Evolutionary conservation across 1,140 invertebrate species (phyloP).

Genomic region (Dreissena rostriformis): DNA sequence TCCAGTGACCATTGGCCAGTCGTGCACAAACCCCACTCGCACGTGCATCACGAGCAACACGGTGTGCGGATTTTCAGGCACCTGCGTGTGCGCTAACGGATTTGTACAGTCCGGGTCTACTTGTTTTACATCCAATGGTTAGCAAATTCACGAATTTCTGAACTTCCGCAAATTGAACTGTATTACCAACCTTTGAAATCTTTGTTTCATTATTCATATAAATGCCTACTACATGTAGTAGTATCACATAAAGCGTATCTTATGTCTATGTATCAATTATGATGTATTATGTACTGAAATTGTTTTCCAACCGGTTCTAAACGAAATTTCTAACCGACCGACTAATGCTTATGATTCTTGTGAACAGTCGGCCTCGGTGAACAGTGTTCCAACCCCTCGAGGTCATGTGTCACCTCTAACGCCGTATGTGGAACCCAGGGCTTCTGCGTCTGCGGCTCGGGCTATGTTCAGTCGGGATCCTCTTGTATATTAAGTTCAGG

Average conservation of each 20-base stretch:
- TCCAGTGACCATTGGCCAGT: constrained; percentile 5
- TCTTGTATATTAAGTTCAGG: constrained; percentile 17
- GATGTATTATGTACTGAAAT: too few species aligned
- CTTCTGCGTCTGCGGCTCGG: constrained; percentile 1
- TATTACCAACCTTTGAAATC: too few species aligned
- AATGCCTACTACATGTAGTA: too few species aligned
- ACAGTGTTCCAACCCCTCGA: background rate
- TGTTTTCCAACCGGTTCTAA: too few species aligned
- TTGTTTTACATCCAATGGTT: background rate
- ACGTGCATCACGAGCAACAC: constrained; percentile 11
- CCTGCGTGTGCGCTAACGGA: constrained; percentile 20
- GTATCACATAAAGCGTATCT: too few species aligned
- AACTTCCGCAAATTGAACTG: too few species aligned
- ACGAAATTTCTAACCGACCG: background rate
- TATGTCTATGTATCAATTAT: too few species aligned
- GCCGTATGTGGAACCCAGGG: background rate
- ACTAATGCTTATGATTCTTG: background rate
- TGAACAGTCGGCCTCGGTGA: background rate
- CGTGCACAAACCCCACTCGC: constrained; percentile 15
- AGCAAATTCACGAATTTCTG: background rate
- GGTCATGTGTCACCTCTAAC: background rate
- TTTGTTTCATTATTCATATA: too few species aligned
- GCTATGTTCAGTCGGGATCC: constrained; percentile 15
- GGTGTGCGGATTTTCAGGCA: background rate
- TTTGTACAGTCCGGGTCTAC: constrained; percentile 5